Evolutionary conservation across 2,113 vertebrate genomes (phyloP), one percentile per base, ranked within the genome.

Genomic region (Gobiocypris rarus): DNA sequence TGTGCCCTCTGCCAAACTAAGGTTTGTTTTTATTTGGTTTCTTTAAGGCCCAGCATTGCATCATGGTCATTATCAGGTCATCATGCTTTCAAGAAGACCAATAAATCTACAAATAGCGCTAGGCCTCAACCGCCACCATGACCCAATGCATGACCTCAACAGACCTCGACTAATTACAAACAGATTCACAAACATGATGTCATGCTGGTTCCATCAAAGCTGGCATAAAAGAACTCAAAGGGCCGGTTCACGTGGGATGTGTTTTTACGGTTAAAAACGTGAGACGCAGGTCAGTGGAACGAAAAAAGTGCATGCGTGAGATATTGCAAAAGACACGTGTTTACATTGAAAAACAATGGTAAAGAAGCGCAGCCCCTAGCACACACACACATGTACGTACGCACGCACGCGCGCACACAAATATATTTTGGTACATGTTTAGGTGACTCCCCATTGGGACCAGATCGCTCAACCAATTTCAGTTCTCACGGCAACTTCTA

Each of bases 21-120:
- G 9, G 24, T 80, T 56, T 28, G 26, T 75, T 84, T 76, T 81
- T 34, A 50, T 59, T 69, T 79, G 19, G 9, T 45, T 71, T 50
- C 31, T 14, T 28, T 73, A 1, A 75, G 74, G 14, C 28, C 11
- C 56, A 83, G 41, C 45, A 81, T 34, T 59, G 76, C 59, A 69
- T 83, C 69, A 77, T 65, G n/a, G 70, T 43, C 17, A 24, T 69
- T 63, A 31, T 69, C 19, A 65, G 22, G 45, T 45, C 59, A 69
- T 43, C 6, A 56, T 50, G 70, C n/a, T 26, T 31, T 70, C 11
- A 59, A 81, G 19, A 26, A 34, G 41, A 70, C 38, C 28, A 43
- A 84, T 84, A 87, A 76, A 84, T 84, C 86, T 71, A 59, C 28
- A 81, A 70, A 84, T 76, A 84, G 81, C 74, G 9, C 22, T 31